Base-by-base conservation (phyloP, 2,888 invertebrate species). In the Argynnis bischoffii region DNA sequence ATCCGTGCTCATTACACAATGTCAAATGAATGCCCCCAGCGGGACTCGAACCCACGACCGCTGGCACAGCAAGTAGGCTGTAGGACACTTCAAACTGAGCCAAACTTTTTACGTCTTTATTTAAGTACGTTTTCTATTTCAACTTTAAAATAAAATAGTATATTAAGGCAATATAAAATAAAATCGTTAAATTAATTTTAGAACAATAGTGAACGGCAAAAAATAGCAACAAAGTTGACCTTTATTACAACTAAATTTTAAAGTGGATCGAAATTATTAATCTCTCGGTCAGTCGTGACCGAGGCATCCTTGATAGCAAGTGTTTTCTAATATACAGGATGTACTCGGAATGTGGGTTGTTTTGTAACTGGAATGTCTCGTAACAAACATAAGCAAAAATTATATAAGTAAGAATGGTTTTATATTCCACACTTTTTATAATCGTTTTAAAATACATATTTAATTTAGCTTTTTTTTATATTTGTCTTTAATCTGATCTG, bases 341-440 rank as follows among this genome's bases (percentile, higher is more conserved):
- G 84, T 81, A 76, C 76, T 69, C 57, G 79, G 82, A 83, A 86
- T 86, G 81, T 85, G 79, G 85, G 83, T 84, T 79, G 82, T 86
- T 83, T 85, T 81, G 82, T 78, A 85, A 86, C 79, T 72, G 35
- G 35, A 41, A 8, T 41, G 35, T 41, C 35, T 11, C 8, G 35
- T 41, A 41, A 35, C 14, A 6, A 55, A 16, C 11, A 16, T 13
- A 26, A 26, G 26, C 26, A 26, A 26, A 26, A 26, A 4, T 26
- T 26, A 26, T 26, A 26, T 26, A 26, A 26, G 21, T 4, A 5
- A 35, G n/a, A 55, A 35, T 55, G 13, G 35, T 16, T 35, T 35
- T 55, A 8, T 11, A 11, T 41, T 11, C 35, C 2, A 41, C 35
- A 2, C 2, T 41, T 11, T 41, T 41, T 41, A 41, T 18, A 11